Evolutionary conservation across 2,888 invertebrate genomes (phyloP), one percentile per base, ranked within the genome.

Genomic region (Synanthedon vespiformis): DNA sequence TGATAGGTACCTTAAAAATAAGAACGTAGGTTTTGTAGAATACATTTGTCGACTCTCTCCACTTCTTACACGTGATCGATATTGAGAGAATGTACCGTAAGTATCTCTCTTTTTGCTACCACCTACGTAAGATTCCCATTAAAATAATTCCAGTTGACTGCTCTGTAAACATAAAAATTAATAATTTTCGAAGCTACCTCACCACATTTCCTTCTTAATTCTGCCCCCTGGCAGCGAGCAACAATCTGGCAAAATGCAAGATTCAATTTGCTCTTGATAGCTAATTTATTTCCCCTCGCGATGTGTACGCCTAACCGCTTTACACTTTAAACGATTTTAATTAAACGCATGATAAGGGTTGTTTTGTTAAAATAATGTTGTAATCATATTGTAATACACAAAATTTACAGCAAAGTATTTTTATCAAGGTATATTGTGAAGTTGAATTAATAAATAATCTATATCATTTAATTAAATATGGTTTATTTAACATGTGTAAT

Each of bases 251-350:
- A 72, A 71, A 76, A 73, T 74, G 73, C 65, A 74, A 67, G 69
- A 81, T 82, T 80, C 75, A 82, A 82, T 85, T 83, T 80, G 56
- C 58, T 56, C 66, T 65, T 81, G 76, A 84, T 84, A 80, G 84
- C 84, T 84, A 85, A 84, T 85, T 83, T 85, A 79, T 79, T 74
- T 70, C 74, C 76, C 77, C 70, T 70, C 67, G 58, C 61, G 34
- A 34, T 64, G 55, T 56, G 65, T 60, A 70, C 65, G 69, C 61
- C 68, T 66, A 62, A 59, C 60, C 61, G 61, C 64, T 63, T 60
- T 67, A 60, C 56, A 54, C 49, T 63, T 44, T 44, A 14, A 44
- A 44, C 53, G 52, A 54, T 56, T 52, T 54, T 47, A 44, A 44
- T 44, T 44, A 44, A 44, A 44, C 44, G 44, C 13, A 44, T 44